Percentiles rank a stretch among this genome's conserved stretches.
Conservation (phyloP, 2,797 vertebrate genomes). For the Syngnathus rostellatus region DNA sequence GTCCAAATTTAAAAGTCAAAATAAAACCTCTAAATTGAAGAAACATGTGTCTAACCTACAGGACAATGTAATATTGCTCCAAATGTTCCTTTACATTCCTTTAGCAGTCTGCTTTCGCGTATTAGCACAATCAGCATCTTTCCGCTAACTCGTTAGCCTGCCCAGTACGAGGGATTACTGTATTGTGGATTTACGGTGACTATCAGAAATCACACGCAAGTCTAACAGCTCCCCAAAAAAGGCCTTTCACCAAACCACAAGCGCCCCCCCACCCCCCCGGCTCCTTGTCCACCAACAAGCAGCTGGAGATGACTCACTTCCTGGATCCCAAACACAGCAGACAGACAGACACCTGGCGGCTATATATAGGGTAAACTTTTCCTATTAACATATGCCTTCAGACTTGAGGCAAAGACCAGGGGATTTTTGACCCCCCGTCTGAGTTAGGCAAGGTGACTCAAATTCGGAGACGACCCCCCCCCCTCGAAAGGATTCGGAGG, state of each 20-base stretch:
- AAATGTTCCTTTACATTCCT: too few relatives aligned
- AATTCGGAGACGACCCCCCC: constrained; percentile 25
- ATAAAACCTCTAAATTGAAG: too few relatives aligned
- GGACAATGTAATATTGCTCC: too few relatives aligned
- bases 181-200: neutral
- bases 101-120: too few relatives aligned
- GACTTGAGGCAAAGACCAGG: constrained; percentile 47
- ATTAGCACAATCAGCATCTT: too few relatives aligned
- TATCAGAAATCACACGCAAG: neutral
- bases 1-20: too few relatives aligned
- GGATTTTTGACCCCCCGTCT: constrained; percentile 49
- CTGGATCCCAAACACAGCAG: constrained; percentile 19
- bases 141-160: too few relatives aligned
- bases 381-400: constrained; percentile 63
- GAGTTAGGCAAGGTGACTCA: neutral
- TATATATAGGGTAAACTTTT: constrained; percentile 73
- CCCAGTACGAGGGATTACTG: neutral
- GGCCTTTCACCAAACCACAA: constrained; percentile 3
- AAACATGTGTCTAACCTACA: too few relatives aligned
- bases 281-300: constrained; percentile 18
- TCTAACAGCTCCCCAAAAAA: neutral
- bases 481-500: constrained; percentile 25
- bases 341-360: constrained; percentile 59
- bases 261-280: too few relatives aligned
- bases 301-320: constrained; percentile 49